phyloP scores from a whole-genome alignment of 2,888 invertebrate genomes.

The Conomelus anceps region DNA sequence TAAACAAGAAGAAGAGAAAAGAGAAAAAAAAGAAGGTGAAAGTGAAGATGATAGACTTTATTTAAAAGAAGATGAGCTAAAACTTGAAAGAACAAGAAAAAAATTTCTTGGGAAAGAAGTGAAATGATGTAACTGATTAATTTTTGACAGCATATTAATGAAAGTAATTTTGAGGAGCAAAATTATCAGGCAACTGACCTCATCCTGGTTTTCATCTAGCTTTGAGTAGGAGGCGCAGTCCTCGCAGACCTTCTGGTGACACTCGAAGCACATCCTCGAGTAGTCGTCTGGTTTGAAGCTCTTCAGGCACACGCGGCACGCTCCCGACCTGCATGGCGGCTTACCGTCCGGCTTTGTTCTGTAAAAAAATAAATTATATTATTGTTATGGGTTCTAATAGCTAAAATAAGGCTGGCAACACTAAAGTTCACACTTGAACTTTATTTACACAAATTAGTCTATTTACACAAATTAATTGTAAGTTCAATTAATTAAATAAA shows the following conservation, averaged over 20 bases:
- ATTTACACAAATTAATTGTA: too few species aligned
- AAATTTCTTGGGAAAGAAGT: neutral
- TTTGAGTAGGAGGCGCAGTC: slow-evolving; percentile 90
- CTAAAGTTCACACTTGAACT: too few species aligned
- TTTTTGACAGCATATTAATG: neutral
- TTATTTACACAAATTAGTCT: too few species aligned
- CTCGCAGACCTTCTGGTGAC: slow-evolving; percentile 85
- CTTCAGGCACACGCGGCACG: slow-evolving; percentile 78
- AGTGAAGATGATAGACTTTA: too few species aligned
- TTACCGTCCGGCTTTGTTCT: slow-evolving; percentile 25
- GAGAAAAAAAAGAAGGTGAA: too few species aligned
- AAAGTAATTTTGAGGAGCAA: neutral
- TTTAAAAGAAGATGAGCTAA: too few species aligned
- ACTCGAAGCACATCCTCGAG: slow-evolving; percentile 81
- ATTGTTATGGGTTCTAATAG: neutral
- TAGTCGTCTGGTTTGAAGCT: slow-evolving; percentile 83
- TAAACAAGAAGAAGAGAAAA: too few species aligned
- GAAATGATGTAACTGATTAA: neutral
- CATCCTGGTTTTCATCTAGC: slow-evolving; percentile 72
- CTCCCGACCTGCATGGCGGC: slow-evolving; percentile 63
- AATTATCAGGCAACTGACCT: slow-evolving; percentile 48
- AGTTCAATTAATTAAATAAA: too few species aligned
- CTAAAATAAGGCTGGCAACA: too few species aligned
- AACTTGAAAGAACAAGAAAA: neutral
- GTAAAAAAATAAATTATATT: neutral